Conservation (phyloP, 1,140 invertebrate species). For the Sycobia sp. region DNA sequence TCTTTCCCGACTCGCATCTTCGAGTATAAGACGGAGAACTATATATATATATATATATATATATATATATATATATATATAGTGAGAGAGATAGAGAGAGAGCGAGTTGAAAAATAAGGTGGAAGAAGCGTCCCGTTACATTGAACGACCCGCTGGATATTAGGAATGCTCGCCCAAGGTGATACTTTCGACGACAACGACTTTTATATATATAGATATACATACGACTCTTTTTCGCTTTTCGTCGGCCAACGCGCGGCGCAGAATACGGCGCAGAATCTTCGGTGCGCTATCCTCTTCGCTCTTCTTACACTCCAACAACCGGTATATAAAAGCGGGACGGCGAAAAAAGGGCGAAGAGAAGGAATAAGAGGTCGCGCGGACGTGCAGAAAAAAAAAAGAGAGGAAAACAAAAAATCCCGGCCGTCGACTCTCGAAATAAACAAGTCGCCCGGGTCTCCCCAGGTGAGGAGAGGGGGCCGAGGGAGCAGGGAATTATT, state of each 20-base stretch:
- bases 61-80: background rate
- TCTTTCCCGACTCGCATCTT: conserved; percentile 11
- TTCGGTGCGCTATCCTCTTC: too few species aligned
- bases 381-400: background rate
- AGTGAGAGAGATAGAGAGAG: background rate
- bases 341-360: too few species aligned
- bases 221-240: too few species aligned
- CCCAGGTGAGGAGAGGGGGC: too few species aligned
- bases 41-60: conserved; percentile 18
- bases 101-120: too few species aligned
- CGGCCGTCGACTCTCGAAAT: background rate
- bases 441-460: conserved; percentile 3
- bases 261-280: too few species aligned
- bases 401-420: background rate
- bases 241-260: too few species aligned
- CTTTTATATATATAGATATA: too few species aligned
- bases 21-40: conserved; percentile 3
- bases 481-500: too few species aligned
- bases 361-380: too few species aligned
- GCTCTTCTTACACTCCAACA: too few species aligned
- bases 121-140: conserved; percentile 26
- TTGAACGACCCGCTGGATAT: conserved; percentile 28
- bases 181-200: conserved; percentile 23
- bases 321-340: too few species aligned
- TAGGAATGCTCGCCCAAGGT: conserved; percentile 33